Conservation (phyloP, 2,888 invertebrate species). For the Perizoma affinitatum region DNA sequence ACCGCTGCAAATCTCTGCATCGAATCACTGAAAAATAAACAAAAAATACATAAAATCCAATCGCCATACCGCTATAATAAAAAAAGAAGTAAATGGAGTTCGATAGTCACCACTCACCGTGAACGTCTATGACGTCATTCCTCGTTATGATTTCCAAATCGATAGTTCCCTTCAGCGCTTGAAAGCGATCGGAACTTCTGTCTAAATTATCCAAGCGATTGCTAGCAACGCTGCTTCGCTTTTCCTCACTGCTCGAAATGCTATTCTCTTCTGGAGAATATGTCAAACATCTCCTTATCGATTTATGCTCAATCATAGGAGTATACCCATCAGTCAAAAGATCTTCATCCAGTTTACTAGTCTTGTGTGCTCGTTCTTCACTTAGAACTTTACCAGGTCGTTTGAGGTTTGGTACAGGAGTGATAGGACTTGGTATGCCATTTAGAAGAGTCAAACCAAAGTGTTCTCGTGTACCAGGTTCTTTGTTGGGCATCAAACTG, state of each 20-base stretch:
- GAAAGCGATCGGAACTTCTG: slow-evolving; percentile 65
- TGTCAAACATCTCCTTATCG: slow-evolving; percentile 83
- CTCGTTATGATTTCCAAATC: slow-evolving; percentile 85
- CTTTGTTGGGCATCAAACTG: slow-evolving; percentile 66
- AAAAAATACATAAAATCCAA: slow-evolving; percentile 9
- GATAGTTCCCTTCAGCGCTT: slow-evolving; percentile 82
- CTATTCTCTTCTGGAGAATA: slow-evolving; percentile 83
- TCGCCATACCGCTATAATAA: slow-evolving; percentile 10
- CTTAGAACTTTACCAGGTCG: slow-evolving; percentile 72
- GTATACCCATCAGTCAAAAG: slow-evolving; percentile 66
- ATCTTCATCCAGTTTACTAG: slow-evolving; percentile 80
- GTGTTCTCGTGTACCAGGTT: slow-evolving; percentile 62
- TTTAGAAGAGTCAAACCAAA: slow-evolving; percentile 77
- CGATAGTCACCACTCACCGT: slow-evolving; percentile 87
- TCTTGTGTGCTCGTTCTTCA: slow-evolving; percentile 75
- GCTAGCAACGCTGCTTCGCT: slow-evolving; percentile 80
- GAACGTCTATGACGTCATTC: slow-evolving; percentile 86
- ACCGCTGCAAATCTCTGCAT: slow-evolving; percentile 88
- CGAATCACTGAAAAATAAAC: slow-evolving; percentile 87
- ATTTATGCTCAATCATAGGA: slow-evolving; percentile 76
- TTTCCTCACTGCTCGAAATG: slow-evolving; percentile 80
- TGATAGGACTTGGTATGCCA: slow-evolving; percentile 81
- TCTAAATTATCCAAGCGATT: slow-evolving; percentile 60
- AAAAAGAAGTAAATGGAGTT: slow-evolving; percentile 28
- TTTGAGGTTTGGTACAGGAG: slow-evolving; percentile 71